Evolutionary conservation across 2,888 invertebrate species (phyloP).

Genomic region (Vandiemenella viatica): DNA sequence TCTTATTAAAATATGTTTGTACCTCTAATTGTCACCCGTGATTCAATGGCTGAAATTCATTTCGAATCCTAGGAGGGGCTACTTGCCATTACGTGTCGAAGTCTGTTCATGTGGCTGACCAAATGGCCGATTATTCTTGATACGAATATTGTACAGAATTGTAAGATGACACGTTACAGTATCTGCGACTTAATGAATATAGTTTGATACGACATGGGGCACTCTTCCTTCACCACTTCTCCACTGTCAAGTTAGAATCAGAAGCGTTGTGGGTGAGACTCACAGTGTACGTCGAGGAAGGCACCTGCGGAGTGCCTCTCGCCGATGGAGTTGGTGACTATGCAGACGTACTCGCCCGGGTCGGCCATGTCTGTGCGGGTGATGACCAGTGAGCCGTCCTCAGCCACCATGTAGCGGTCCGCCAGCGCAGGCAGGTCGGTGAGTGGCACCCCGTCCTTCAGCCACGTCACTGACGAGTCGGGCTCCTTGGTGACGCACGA

Average conservation of each 20-base stretch:
- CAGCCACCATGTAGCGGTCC: conserved; percentile 43
- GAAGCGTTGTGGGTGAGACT: conserved; percentile 27
- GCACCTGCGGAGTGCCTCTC: conserved; percentile 68
- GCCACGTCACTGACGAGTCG: conserved; percentile 42
- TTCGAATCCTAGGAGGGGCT: too few species aligned
- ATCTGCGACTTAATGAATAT: too few species aligned
- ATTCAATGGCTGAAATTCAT: too few species aligned
- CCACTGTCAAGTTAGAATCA: neutral
- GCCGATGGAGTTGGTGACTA: conserved; percentile 57
- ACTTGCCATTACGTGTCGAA: too few species aligned
- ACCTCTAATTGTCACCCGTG: too few species aligned
- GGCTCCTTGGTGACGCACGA: conserved; percentile 66
- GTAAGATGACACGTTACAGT: neutral
- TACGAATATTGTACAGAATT: too few species aligned
- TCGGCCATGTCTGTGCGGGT: conserved; percentile 65
- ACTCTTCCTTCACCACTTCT: neutral
- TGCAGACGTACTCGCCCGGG: conserved; percentile 75
- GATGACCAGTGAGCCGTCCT: conserved; percentile 68
- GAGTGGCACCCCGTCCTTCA: conserved; percentile 49
- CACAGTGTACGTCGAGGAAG: conserved; percentile 84
- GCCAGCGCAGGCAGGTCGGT: conserved; percentile 44
- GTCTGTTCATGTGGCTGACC: too few species aligned
- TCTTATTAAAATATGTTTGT: too few species aligned
- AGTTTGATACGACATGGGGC: too few species aligned
- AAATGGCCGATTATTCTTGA: too few species aligned